Evolutionary conservation across 2,113 vertebrate genomes (phyloP).

Genomic region (Corythornis madagascariensis): DNA sequence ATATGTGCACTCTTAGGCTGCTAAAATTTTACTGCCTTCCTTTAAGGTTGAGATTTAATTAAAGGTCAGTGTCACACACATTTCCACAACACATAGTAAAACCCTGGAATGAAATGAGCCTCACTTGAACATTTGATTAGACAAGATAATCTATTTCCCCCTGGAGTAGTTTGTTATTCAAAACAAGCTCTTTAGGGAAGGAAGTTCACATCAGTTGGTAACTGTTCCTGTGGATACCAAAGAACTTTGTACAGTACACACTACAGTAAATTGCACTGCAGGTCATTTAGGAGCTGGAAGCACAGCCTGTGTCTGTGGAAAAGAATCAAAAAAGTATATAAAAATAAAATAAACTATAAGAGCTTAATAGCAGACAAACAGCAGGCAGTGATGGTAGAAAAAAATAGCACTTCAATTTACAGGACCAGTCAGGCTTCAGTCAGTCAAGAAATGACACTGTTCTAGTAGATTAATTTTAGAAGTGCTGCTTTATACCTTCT

Average conservation of each 20-base stretch:
- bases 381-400: not conserved
- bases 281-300: constrained; percentile 32
- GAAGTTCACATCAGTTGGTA: constrained; percentile 71
- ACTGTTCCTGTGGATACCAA: constrained; percentile 71
- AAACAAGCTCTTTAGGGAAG: constrained; percentile 74
- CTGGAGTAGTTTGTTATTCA: constrained; percentile 72
- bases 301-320: not conserved
- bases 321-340: not conserved
- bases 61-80: constrained; percentile 52
- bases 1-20: not conserved
- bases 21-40: constrained; percentile 6
- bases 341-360: not conserved
- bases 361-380: not conserved
- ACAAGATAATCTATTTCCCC: constrained; percentile 70
- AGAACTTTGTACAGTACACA: constrained; percentile 59
- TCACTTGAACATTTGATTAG: constrained; percentile 70
- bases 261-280: constrained; percentile 12
- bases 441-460: not conserved
- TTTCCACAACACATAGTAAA: constrained; percentile 62
- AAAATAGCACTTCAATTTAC: not conserved
- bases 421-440: not conserved
- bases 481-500: not conserved
- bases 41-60: constrained; percentile 46
- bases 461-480: not conserved
- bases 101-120: constrained; percentile 46